Percentiles rank a stretch among this genome's conserved stretches.
Evolutionary conservation across 2,888 invertebrate species (phyloP).

Genomic region (Aphodius sticticus): DNA sequence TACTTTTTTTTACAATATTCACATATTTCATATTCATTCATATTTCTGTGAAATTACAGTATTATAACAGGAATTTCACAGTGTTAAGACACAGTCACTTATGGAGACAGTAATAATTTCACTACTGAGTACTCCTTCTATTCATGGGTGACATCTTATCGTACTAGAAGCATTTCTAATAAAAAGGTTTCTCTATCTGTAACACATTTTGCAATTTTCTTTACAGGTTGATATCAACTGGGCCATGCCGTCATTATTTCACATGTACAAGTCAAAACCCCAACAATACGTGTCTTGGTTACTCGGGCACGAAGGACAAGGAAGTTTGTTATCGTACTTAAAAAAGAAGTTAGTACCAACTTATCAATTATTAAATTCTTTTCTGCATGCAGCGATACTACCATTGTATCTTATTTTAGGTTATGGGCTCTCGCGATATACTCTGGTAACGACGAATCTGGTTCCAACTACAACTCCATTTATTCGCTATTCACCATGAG

Average conservation of each 20-base stretch:
- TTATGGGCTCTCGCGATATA: slow-evolving; percentile 79
- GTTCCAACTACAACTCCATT: slow-evolving; percentile 81
- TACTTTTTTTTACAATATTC: too few species aligned
- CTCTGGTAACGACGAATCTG: slow-evolving; percentile 77
- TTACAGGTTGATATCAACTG: slow-evolving; percentile 68
- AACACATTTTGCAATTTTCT: not conserved
- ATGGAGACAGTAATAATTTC: too few species aligned
- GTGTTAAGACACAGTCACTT: too few species aligned
- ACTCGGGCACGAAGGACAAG: slow-evolving; percentile 87
- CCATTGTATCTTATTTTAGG: slow-evolving; percentile 57
- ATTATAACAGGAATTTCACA: too few species aligned
- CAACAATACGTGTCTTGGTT: slow-evolving; percentile 79
- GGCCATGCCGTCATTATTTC: slow-evolving; percentile 68
- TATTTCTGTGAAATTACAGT: too few species aligned
- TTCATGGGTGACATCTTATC: too few species aligned
- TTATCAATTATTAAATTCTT: slow-evolving; percentile 14
- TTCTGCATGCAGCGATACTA: not conserved
- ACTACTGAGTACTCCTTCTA: too few species aligned
- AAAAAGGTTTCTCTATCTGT: too few species aligned
- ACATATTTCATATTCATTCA: too few species aligned
- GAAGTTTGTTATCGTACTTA: slow-evolving; percentile 81
- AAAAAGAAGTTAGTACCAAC: slow-evolving; percentile 68
- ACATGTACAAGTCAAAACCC: slow-evolving; percentile 79
- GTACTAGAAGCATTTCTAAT: too few species aligned
- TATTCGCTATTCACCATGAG: slow-evolving; percentile 78